These are phyloP conservation scores for Saguinus midas DNA, from an alignment of 2,113 vertebrate species.

Conservation along the genomic window DNA sequence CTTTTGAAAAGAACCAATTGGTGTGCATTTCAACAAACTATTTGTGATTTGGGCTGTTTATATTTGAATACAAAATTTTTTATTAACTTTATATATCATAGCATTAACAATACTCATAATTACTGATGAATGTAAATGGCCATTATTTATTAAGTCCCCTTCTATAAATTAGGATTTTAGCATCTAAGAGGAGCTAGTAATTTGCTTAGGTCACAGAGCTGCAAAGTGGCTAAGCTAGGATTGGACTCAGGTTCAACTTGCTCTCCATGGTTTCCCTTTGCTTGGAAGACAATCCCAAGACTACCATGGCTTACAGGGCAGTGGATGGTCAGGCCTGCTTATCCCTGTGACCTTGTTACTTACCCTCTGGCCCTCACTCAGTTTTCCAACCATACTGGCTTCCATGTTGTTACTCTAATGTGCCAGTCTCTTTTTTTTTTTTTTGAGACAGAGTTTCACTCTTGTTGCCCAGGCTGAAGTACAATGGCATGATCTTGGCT, in stretches of 20 bases:
- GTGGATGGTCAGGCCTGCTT: neutral
- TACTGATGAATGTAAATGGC: slow-evolving; percentile 29
- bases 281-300: neutral
- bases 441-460: no score
- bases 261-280: neutral
- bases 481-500: no score
- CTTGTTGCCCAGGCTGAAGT: no score
- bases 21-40: neutral
- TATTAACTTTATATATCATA: slow-evolving; percentile 32
- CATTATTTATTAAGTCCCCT: neutral
- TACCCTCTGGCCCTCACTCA: neutral
- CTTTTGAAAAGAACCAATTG: neutral
- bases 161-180: slow-evolving; percentile 43
- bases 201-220: slow-evolving; percentile 2
- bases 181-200: slow-evolving; percentile 8
- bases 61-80: slow-evolving; percentile 41
- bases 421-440: neutral
- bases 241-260: neutral
- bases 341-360: neutral
- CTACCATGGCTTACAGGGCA: neutral
- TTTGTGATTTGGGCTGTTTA: neutral
- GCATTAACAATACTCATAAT: slow-evolving; percentile 45
- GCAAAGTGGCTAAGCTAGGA: neutral
- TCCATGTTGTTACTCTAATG: neutral
- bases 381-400: neutral